phyloP scores from a whole-genome alignment of 1,140 invertebrate species.

The Neodiprion pinetum region DNA sequence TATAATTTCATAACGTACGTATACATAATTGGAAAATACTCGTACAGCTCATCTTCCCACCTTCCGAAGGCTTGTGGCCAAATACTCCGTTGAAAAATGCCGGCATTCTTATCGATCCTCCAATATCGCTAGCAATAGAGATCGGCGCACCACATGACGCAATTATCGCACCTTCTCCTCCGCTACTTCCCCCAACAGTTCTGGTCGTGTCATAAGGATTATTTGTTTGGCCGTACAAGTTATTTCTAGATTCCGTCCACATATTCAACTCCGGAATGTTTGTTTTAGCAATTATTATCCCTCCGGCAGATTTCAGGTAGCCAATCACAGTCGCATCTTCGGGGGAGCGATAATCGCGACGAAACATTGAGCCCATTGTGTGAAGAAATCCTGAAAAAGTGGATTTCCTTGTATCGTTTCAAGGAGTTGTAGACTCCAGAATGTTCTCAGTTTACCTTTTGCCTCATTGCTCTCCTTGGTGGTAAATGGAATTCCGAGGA shows the following conservation, averaged over 20 bases:
- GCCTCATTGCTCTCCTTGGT: slow-evolving; percentile 71
- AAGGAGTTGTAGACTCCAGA: too few relatives aligned
- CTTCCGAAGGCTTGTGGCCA: slow-evolving; percentile 87
- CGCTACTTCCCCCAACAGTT: slow-evolving; percentile 85
- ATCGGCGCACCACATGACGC: slow-evolving; percentile 82
- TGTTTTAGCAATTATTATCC: slow-evolving; percentile 88
- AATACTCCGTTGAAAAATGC: slow-evolving; percentile 94
- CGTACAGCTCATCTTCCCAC: slow-evolving; percentile 44
- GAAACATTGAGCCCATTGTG: slow-evolving; percentile 69
- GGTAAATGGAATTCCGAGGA: slow-evolving; percentile 85
- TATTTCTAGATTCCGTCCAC: slow-evolving; percentile 90
- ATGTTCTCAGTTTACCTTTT: slow-evolving; percentile 56
- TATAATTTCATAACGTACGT: slow-evolving; percentile 14
- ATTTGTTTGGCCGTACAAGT: slow-evolving; percentile 87
- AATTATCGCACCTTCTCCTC: slow-evolving; percentile 78
- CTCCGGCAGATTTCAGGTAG: slow-evolving; percentile 80
- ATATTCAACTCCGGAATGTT: slow-evolving; percentile 91
- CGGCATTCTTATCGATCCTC: slow-evolving; percentile 94
- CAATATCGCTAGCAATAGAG: slow-evolving; percentile 90
- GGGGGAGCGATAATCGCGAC: slow-evolving; percentile 64
- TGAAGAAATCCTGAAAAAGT: slow-evolving; percentile 68
- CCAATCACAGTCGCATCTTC: slow-evolving; percentile 81
- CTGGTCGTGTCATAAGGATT: slow-evolving; percentile 91
- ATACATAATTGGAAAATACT: slow-evolving; percentile 4
- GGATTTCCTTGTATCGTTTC: slow-evolving; percentile 64